Evolutionary conservation across 2,888 invertebrate species (phyloP).

Genomic region (Argyresthia albistria): DNA sequence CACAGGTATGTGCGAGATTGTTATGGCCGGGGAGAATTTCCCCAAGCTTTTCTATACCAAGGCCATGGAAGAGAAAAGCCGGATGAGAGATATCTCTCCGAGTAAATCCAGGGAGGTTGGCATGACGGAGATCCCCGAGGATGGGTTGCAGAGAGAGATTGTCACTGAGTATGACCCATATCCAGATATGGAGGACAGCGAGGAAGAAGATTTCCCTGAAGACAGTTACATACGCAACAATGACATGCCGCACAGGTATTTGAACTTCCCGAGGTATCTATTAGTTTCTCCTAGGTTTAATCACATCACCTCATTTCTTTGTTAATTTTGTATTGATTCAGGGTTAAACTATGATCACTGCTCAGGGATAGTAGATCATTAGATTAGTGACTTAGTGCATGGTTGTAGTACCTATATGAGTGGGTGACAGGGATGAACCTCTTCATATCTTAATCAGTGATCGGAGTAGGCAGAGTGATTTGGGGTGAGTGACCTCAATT

Average conservation of each 20-base stretch:
- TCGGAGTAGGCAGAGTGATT: too few species aligned
- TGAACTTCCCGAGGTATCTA: constrained; percentile 1
- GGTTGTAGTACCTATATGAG: too few species aligned
- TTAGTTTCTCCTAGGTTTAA: neutral
- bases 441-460: too few species aligned
- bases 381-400: neutral
- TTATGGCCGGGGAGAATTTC: constrained; percentile 89
- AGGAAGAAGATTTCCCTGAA: constrained; percentile 77
- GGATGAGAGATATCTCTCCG: constrained; percentile 36
- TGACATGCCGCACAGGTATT: constrained; percentile 70
- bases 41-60: constrained; percentile 70
- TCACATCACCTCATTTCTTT: too few species aligned
- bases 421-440: too few species aligned
- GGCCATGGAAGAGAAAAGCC: constrained; percentile 51
- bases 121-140: constrained; percentile 37
- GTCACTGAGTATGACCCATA: constrained; percentile 77
- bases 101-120: constrained; percentile 40
- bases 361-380: neutral
- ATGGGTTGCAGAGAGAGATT: constrained; percentile 49
- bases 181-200: constrained; percentile 85
- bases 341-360: neutral
- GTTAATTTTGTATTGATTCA: too few species aligned
- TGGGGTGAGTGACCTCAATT: too few species aligned
- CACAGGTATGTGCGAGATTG: constrained; percentile 93
- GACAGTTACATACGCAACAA: constrained; percentile 82